Evolutionary conservation across 2,113 vertebrate genomes (phyloP), one percentile per base, ranked within the genome.

Genomic region (Cinclus mexicanus): DNA sequence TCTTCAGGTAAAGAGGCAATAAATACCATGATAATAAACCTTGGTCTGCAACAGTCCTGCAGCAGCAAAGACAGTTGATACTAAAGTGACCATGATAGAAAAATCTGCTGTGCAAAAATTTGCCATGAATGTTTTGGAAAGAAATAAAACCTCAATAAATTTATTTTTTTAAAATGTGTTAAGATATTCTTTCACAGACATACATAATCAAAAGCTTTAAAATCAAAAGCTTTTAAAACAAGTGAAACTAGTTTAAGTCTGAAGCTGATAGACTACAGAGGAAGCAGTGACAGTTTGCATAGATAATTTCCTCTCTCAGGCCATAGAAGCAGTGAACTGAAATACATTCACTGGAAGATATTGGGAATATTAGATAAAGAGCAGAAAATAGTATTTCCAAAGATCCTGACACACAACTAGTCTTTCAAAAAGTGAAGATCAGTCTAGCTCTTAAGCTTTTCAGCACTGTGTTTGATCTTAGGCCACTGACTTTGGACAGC

Each of bases 381-480:
- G 4, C 16, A 95, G 52, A 93, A 95, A 95, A 77, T 20, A 21
- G 16, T 78, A 78, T 88, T 82, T 87, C 37, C 33, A 76, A 94
- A 93, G 53, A 71, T 63, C 53, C 47, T 55, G 35, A 79, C n/a
- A 76, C 31, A n/a, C 33, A 61, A 50, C 63, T 20, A 89, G 26
- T 56, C 69, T 31, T 81, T 90, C 26, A 61, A 55, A 96, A 71
- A 94, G 64, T 65, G 84, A 56, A 44, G 35, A 89, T 47, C 35
- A 60, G 53, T 53, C 56, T 89, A 63, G 31, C 57, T 44, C 37
- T 96, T 94, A 26, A 71, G 46, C 35, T 93, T 85, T 87, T 84
- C 93, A 92, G 72, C 33, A 92, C 23, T 93, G n/a, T 18, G 2
- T 95, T 85, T 94, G 83, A 94, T 95, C 92, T 79, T 82, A 81